Conservation (phyloP, 64 coral and sea anemone species). For the Montipora capricornis region DNA sequence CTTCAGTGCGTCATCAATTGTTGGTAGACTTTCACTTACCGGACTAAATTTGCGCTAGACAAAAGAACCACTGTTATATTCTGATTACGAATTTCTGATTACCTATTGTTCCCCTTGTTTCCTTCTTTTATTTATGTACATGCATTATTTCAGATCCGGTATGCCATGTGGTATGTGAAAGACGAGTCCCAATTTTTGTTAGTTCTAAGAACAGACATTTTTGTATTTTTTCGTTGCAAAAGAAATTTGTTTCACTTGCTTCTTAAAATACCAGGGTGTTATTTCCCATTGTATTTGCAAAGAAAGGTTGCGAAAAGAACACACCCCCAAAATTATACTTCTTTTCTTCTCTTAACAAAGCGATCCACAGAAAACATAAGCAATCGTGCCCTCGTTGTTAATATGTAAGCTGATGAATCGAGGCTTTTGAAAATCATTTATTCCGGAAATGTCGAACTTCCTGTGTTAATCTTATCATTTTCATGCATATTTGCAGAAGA, state of each 20-base stretch:
- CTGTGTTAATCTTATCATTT: background rate
- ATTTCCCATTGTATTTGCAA: background rate
- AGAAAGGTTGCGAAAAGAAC: background rate
- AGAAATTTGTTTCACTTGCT: background rate
- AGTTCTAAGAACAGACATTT: background rate
- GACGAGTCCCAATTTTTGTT: background rate
- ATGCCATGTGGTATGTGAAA: too few species aligned
- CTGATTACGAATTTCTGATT: too few species aligned
- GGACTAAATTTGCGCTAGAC: too few species aligned
- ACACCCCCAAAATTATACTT: background rate
- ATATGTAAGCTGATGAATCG: background rate
- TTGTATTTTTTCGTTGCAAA: constrained; percentile 12
- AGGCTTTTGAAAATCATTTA: background rate
- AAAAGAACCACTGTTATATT: too few species aligned
- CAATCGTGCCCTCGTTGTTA: background rate
- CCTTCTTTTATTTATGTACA: too few species aligned
- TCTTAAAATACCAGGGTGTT: background rate
- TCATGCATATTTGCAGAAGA: background rate
- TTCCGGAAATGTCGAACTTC: constrained; percentile 19
- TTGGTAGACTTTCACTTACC: background rate
- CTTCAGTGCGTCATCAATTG: background rate
- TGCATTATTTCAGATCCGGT: too few species aligned
- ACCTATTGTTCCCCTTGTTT: too few species aligned
- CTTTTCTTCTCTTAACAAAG: constrained; percentile 18
- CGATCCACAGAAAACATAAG: background rate